Conservation (phyloP, 2,113 vertebrate species). For the Sorex araneus region DNA sequence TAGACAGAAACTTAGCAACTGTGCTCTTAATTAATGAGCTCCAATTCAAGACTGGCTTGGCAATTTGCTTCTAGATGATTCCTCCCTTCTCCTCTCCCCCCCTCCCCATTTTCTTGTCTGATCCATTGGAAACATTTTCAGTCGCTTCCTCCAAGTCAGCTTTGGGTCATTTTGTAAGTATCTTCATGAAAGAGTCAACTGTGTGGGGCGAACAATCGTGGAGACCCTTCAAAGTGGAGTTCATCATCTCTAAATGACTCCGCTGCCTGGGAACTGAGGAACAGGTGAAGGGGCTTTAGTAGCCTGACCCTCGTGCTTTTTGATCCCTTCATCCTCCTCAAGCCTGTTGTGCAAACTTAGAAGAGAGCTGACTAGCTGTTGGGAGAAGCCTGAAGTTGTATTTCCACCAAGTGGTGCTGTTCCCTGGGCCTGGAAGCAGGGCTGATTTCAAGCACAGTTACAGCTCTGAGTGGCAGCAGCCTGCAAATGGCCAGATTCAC, state of each 20-base stretch:
- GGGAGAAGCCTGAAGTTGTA: conserved; percentile 77
- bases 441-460: conserved; percentile 69
- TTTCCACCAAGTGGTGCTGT: conserved; percentile 76
- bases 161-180: conserved; percentile 40
- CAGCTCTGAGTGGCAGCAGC: conserved; percentile 65
- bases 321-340: conserved; percentile 67
- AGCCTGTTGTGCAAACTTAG: conserved; percentile 78
- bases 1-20: conserved; percentile 84
- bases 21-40: conserved; percentile 88
- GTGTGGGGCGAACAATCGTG: conserved; percentile 46
- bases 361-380: conserved; percentile 72
- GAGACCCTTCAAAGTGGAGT: conserved; percentile 49
- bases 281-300: conserved; percentile 7
- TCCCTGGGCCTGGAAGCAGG: conserved; percentile 68
- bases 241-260: conserved; percentile 28
- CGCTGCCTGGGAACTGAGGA: neutral
- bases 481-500: conserved; percentile 49
- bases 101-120: neutral
- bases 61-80: conserved; percentile 80
- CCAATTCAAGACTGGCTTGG: conserved; percentile 82
- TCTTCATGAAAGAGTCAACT: conserved; percentile 62
- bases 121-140: conserved; percentile 61
- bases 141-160: neutral
- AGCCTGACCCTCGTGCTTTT: conserved; percentile 56
- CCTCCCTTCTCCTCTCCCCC: conserved; percentile 51